A percentile compares a stretch with the other conserved stretches of the same genome.
These are phyloP conservation scores for Antheraea mylitta DNA, from an alignment of 1,140 invertebrate species.

Conservation along the genomic window DNA sequence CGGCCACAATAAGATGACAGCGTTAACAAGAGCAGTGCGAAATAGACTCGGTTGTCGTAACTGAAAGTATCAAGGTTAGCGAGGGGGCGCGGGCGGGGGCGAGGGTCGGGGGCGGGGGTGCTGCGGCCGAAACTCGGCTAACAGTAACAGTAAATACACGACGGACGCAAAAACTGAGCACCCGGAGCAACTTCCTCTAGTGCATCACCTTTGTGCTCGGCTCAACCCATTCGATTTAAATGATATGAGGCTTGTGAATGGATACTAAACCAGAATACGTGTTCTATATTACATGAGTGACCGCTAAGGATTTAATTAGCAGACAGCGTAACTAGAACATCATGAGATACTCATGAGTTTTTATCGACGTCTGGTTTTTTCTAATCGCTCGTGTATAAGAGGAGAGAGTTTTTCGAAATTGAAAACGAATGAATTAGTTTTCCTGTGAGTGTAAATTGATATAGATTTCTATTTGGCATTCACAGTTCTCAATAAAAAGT, in stretches of 20 bases:
- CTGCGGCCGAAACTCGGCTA: conserved; percentile 65
- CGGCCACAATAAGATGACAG: conserved; percentile 74
- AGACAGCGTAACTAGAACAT: conserved; percentile 18
- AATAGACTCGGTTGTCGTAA: conserved; percentile 72
- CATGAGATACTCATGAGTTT: conserved; percentile 13
- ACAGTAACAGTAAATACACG: conserved; percentile 68
- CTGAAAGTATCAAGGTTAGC: conserved; percentile 77
- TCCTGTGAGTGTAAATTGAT: conserved; percentile 15
- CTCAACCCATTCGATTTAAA: conserved; percentile 63
- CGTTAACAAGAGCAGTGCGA: conserved; percentile 73
- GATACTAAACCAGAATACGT: conserved; percentile 33
- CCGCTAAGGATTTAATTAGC: conserved; percentile 61
- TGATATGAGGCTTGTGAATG: conserved; percentile 63
- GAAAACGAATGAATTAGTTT: conserved; percentile 24
- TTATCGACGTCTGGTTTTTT: conserved; percentile 34
- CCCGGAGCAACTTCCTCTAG: conserved; percentile 45
- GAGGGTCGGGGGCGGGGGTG: too few species aligned
- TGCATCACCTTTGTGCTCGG: conserved; percentile 60
- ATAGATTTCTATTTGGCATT: conserved; percentile 25
- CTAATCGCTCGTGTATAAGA: conserved; percentile 19
- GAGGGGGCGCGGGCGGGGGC: conserved; percentile 39
- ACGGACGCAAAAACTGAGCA: conserved; percentile 58
- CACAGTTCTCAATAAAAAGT: conserved; percentile 30
- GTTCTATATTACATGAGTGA: conserved; percentile 23
- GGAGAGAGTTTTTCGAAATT: conserved; percentile 43